Base-by-base conservation (phyloP, 2,113 vertebrate species). In the Nesoenas mayeri region DNA sequence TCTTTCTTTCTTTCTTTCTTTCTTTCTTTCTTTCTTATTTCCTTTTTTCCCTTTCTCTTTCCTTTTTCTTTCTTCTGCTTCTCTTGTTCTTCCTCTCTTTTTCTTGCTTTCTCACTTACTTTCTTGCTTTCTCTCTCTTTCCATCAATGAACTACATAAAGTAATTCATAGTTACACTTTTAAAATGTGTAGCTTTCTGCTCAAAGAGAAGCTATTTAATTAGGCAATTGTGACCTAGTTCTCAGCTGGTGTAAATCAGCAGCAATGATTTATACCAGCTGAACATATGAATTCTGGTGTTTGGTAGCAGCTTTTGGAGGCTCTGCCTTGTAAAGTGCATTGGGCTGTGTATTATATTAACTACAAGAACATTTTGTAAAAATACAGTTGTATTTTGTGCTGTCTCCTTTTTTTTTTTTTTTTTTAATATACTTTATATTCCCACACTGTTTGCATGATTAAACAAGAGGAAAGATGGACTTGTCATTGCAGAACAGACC, bases 171-270 rank as follows among this genome's bases (percentile, higher is more conserved):
- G 21, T 48, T 85, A 31, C 8, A 53, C 83, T 74, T 56, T 56
- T 3, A 11, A 22, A 85, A 77, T 47, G 31, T 40, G 13, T 18
- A 82, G 31, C 18, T 44, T 71, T 81, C 56, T 90, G 5, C 50
- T 94, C 48, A 57, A 71, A 86, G 61, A 70, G 62, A 92, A 72
- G 17, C 28, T 56, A 48, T 96, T 92, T 96, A 88, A 96, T 75
- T 86, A 94, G 69, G 57, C 81, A 67, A 26, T 29, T 80, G 64
- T 78, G 90, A 71, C 88, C 70, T 69, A 32, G 21, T 34, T 90
- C 85, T 94, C 93, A 93, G 83, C 91, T 94, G 94, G 85, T 81
- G 61, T 79, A 88, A 87, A 95, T 95, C 92, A 97, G 83, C 89
- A 92, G 61, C 57, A 74, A 36, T 93, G 53, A 94, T 95, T 95